Conservation (phyloP, 2,888 invertebrate genomes). For the Ennomos erosarius region DNA sequence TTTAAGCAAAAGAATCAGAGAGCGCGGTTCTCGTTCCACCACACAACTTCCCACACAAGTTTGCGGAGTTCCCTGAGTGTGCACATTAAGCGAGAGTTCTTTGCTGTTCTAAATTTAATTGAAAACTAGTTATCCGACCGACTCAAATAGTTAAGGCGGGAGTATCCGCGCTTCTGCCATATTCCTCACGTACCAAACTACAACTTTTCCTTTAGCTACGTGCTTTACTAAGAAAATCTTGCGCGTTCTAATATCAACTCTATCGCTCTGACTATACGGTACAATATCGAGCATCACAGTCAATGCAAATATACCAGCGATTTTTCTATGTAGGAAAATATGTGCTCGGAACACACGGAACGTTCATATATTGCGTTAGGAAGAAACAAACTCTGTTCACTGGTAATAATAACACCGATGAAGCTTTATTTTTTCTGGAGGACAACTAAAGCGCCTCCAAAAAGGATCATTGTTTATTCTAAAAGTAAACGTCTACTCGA, state of each 20-base stretch:
- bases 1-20: not conserved
- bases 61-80: constrained; percentile 2
- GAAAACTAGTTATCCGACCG: constrained; percentile 35
- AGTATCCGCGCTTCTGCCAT: constrained; percentile 23
- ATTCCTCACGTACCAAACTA: constrained; percentile 40
- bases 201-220: constrained; percentile 40
- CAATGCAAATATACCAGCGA: constrained; percentile 37
- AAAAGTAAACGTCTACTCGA: no score
- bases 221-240: constrained; percentile 22
- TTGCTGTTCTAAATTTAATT: constrained; percentile 38
- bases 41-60: constrained; percentile 3
- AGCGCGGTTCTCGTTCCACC: no score
- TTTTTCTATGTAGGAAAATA: constrained; percentile 33
- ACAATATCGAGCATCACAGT: constrained; percentile 18
- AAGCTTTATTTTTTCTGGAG: constrained; percentile 10
- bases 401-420: constrained; percentile 16
- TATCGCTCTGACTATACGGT: constrained; percentile 12
- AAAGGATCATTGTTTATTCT: no score
- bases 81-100: constrained; percentile 29
- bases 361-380: constrained; percentile 34
- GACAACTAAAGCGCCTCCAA: not conserved
- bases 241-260: constrained; percentile 22
- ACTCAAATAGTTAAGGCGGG: constrained; percentile 24
- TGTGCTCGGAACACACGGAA: constrained; percentile 21
- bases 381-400: constrained; percentile 25